phyloP scores from a whole-genome alignment of 2,113 vertebrate genomes.

The Alligator sinensis region DNA sequence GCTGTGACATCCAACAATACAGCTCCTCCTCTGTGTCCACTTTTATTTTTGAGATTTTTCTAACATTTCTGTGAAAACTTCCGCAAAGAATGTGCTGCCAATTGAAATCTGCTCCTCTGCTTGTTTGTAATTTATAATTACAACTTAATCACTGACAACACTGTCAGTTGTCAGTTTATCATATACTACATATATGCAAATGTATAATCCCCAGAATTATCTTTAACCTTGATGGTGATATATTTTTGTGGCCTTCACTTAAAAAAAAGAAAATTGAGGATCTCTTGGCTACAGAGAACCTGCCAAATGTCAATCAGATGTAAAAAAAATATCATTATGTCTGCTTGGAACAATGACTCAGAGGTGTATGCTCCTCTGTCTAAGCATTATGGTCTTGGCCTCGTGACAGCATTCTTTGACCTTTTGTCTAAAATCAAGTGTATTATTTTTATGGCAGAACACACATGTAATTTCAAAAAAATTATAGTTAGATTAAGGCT shows the following conservation, averaged over 20 bases:
- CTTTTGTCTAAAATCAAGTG: no score
- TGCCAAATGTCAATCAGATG: neutral
- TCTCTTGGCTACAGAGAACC: neutral
- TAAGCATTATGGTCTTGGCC: neutral
- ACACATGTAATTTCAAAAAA: neutral
- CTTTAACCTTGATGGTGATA: no score
- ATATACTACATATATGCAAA: neutral
- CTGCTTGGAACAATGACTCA: neutral
- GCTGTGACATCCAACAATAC: neutral
- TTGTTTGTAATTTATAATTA: neutral
- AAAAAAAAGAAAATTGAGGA: neutral
- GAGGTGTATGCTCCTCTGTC: neutral
- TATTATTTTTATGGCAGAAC: neutral
- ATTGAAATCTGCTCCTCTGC: neutral
- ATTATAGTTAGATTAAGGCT: neutral
- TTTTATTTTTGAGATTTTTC: neutral
- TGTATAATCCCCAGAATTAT: no score
- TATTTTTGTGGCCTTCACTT: neutral
- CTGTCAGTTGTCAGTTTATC: neutral
- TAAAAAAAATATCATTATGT: neutral
- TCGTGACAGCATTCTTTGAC: neutral
- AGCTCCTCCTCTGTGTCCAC: neutral
- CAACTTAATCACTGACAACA: neutral
- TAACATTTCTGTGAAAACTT: neutral
- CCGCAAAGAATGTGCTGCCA: neutral